Evolutionary conservation across 2,888 invertebrate species (phyloP), one percentile per base, ranked within the genome.

Genomic region (Lasioglossum vierecki): DNA sequence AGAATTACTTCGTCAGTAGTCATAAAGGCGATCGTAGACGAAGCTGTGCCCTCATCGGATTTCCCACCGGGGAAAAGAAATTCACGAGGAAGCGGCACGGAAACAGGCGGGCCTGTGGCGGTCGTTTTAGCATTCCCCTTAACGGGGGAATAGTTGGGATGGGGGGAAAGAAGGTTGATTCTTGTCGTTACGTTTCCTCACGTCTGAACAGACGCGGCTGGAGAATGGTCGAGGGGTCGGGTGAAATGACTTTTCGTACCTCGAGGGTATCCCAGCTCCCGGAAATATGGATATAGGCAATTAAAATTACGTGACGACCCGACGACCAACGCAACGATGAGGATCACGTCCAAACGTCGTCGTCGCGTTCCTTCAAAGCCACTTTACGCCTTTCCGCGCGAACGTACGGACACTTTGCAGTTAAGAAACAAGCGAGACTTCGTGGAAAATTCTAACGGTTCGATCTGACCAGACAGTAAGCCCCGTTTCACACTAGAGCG

Each of bases 241-340:
- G 88, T 89, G 90, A 91, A 92, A 92, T 91, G 90, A 91, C 91
- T 92, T 92, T 92, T 89, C 88, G 74, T 88, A 86, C 91, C 92
- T 84, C 49, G 83, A 79, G 91, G 91, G 88, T 91, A 88, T 88
- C 79, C 83, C 85, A 83, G 78, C 85, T 88, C 75, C 86, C 87
- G 89, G 89, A 88, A 92, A 89, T 89, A 88, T 88, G 89, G 89
- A 88, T 92, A 91, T 90, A 89, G 90, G 91, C 92, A 92, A 92
- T 92, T 92, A 91, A 91, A 92, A 92, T 92, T 92, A 91, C 88
- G 89, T 85, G 83, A 83, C 84, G 79, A 78, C 75, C 76, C 84
- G 79, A 79, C 76, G 78, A 75, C 76, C 9, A 35, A 77, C 63
- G 77, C 49, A 18, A 60, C 18, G 60, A 70, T 18, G 60, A 60